Evolutionary conservation across 1,140 invertebrate species (phyloP).

Genomic region (Sinella curviseta): DNA sequence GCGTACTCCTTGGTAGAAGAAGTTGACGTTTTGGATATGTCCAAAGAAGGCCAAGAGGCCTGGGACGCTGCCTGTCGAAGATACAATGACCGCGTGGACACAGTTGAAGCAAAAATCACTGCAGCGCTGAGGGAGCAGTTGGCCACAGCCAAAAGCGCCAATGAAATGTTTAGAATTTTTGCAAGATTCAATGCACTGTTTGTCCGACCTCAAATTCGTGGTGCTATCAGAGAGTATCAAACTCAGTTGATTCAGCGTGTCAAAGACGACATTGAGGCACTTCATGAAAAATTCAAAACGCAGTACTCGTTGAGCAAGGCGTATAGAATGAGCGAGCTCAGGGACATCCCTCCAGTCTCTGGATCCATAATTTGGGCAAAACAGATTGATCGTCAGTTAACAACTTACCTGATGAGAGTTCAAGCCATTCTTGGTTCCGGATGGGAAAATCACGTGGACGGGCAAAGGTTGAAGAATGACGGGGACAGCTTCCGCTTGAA

Average conservation of each 20-base stretch:
- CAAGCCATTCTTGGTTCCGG: constrained; percentile 97
- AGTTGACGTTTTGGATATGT: constrained; percentile 81
- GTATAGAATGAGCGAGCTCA: constrained; percentile 81
- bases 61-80: constrained; percentile 90
- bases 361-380: constrained; percentile 99
- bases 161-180: constrained; percentile 99
- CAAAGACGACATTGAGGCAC: constrained; percentile 96
- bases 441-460: constrained; percentile 99
- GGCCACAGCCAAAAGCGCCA: constrained; percentile 96
- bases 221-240: constrained; percentile 98
- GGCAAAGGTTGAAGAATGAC: constrained; percentile 95
- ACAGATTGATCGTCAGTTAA: constrained; percentile 97
- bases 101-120: constrained; percentile 95
- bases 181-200: constrained; percentile 97
- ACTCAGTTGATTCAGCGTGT: constrained; percentile 98
- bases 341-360: constrained; percentile 93
- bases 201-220: constrained; percentile 95
- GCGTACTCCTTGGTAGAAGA: constrained; percentile 47
- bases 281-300: constrained; percentile 98
- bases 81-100: constrained; percentile 96
- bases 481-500: constrained; percentile 96
- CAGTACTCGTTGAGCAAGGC: constrained; percentile 92
- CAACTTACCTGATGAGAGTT: constrained; percentile 91
- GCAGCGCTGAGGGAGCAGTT: constrained; percentile 94
- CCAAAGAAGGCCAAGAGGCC: constrained; percentile 90